A percentile compares a stretch with the other conserved stretches of the same genome.
Evolutionary conservation across 2,113 vertebrate species (phyloP).

Genomic region (Barbus barbus): DNA sequence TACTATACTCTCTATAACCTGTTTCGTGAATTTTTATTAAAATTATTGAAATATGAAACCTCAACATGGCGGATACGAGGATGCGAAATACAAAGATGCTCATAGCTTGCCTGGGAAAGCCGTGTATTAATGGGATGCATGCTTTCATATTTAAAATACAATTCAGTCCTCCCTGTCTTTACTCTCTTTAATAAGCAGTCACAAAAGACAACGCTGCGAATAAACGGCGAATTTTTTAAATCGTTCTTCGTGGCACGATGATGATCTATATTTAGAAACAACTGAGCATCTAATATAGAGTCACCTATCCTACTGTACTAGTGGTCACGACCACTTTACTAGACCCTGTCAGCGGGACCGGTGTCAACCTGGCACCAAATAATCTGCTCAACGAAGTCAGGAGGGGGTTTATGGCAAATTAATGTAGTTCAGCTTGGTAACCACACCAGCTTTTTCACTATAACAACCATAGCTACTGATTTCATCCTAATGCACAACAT

Average conservation of each 20-base stretch:
- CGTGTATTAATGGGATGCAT: not conserved
- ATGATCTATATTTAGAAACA: constrained; percentile 50
- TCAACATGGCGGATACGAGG: constrained; percentile 36
- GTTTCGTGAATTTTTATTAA: not conserved
- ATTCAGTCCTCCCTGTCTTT: not conserved
- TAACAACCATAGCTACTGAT: not conserved
- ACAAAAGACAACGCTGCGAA: not conserved
- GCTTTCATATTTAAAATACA: not conserved
- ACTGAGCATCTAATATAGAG: constrained; percentile 52
- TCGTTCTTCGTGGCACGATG: not conserved
- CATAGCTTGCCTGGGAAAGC: not conserved
- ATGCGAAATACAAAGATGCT: constrained; percentile 23
- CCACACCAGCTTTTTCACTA: not conserved
- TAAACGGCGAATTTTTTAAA: not conserved
- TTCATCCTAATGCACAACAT: not conserved
- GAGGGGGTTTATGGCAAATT: constrained; percentile 34
- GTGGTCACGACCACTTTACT: constrained; percentile 50
- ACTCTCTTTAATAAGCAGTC: not conserved
- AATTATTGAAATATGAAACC: not conserved
- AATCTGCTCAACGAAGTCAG: constrained; percentile 32
- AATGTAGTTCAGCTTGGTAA: constrained; percentile 40
- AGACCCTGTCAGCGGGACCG: constrained; percentile 16
- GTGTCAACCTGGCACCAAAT: constrained; percentile 11
- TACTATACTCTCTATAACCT: not conserved
- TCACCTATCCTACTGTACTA: constrained; percentile 46